Conservation (phyloP, 2,888 invertebrate species). For the Archaeoteleia sp. region DNA sequence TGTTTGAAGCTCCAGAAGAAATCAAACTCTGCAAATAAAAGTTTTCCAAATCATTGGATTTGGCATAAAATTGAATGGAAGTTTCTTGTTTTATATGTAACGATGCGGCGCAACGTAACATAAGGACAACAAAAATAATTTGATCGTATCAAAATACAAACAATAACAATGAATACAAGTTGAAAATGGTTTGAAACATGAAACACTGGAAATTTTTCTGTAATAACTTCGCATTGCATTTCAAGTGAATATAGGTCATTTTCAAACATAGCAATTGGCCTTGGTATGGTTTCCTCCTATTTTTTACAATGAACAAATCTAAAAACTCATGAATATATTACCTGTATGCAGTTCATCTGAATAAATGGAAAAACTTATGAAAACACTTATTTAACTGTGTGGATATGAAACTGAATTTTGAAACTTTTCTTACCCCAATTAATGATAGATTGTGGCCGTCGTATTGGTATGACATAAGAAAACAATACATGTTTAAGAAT, state of each 20-base stretch:
- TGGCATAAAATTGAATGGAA: constrained; percentile 2
- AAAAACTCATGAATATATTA: constrained; percentile 3
- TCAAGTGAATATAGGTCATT: too few relatives aligned
- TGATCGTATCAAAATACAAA: background rate
- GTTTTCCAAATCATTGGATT: constrained; percentile 9
- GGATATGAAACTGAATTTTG: too few relatives aligned
- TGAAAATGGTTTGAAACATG: too few relatives aligned
- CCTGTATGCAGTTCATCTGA: background rate
- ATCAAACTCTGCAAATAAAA: constrained; percentile 6
- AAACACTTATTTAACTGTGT: background rate
- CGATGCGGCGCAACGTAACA: background rate
- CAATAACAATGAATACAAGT: too few relatives aligned
- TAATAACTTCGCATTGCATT: background rate
- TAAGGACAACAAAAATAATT: background rate
- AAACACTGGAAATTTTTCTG: too few relatives aligned
- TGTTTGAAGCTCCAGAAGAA: background rate
- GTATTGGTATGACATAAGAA: too few relatives aligned
- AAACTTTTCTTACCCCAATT: constrained; percentile 2
- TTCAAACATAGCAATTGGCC: background rate
- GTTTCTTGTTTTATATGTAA: constrained; percentile 1
- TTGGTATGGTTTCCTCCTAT: background rate
- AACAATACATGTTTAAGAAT: too few relatives aligned
- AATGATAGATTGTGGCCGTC: too few relatives aligned
- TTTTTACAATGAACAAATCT: background rate
- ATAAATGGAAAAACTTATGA: background rate